Conservation (phyloP, 2,797 vertebrate genomes). For the Pitangus sulphuratus region DNA sequence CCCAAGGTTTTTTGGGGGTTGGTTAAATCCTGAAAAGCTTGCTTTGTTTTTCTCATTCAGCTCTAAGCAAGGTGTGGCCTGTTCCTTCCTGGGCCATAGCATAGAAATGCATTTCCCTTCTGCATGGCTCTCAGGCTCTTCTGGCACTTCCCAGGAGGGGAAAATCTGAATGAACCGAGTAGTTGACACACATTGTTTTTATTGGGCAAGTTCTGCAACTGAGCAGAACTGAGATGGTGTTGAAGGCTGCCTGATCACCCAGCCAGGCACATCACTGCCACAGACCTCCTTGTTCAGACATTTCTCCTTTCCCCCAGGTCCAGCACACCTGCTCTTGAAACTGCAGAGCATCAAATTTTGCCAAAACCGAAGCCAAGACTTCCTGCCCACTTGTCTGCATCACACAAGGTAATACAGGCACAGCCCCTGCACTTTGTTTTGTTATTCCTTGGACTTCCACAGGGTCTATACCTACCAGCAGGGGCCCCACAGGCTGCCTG, state of each 20-base stretch:
- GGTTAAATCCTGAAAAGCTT: neutral
- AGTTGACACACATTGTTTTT: neutral
- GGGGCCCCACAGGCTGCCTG: neutral
- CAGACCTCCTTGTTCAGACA: neutral
- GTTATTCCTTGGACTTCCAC: neutral
- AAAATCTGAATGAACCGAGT: neutral
- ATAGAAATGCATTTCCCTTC: neutral
- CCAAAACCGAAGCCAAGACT: neutral
- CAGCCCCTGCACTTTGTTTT: neutral
- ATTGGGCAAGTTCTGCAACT: neutral
- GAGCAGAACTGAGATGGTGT: neutral
- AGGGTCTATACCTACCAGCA: neutral
- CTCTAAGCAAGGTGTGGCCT: neutral
- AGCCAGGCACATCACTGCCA: neutral
- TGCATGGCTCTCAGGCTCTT: neutral
- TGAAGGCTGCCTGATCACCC: neutral
- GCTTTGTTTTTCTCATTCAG: neutral
- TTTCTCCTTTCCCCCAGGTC: constrained; percentile 24
- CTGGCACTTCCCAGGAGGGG: neutral
- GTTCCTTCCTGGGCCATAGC: neutral
- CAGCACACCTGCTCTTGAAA: neutral
- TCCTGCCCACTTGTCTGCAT: neutral
- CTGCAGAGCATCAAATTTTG: neutral
- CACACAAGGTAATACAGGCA: constrained; percentile 44
- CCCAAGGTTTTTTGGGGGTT: neutral